A percentile compares a stretch with the other conserved stretches of the same genome.
Conservation (phyloP, 1,140 invertebrate species). For the Pentalonia nigronervosa region DNA sequence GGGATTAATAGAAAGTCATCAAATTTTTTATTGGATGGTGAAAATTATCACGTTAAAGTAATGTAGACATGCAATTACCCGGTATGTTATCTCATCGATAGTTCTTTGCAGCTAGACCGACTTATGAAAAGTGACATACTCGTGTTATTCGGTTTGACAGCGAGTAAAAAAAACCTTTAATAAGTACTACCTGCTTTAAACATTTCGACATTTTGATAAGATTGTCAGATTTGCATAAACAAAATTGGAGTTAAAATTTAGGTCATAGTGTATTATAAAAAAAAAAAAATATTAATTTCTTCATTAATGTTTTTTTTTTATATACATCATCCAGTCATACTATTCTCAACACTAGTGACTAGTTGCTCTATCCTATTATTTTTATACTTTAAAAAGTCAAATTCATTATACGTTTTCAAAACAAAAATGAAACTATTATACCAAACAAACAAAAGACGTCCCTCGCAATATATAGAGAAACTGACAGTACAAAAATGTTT, state of each 20-base stretch:
- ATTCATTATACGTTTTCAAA: not conserved
- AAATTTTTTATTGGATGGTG: not conserved
- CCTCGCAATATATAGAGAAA: not conserved
- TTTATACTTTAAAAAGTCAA: not conserved
- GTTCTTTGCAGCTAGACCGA: not conserved
- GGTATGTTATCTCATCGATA: constrained; percentile 31
- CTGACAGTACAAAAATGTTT: not conserved
- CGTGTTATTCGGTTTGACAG: not conserved
- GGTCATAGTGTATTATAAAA: not conserved
- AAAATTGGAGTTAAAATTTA: not conserved
- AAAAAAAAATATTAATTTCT: not conserved
- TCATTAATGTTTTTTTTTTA: not conserved
- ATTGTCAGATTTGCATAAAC: not conserved
- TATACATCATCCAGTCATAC: not conserved
- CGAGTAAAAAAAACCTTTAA: constrained; percentile 10
- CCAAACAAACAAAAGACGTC: not conserved
- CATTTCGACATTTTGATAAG: not conserved
- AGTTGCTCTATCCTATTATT: not conserved
- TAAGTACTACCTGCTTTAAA: not conserved
- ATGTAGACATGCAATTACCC: not conserved
- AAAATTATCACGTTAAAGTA: constrained; percentile 37
- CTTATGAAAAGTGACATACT: constrained; percentile 6
- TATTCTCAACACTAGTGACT: not conserved
- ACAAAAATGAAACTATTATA: not conserved
- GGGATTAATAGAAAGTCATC: constrained; percentile 37